These are phyloP conservation scores for Hetaerina titia DNA, from an alignment of 2,888 invertebrate genomes.

Conservation along the genomic window DNA sequence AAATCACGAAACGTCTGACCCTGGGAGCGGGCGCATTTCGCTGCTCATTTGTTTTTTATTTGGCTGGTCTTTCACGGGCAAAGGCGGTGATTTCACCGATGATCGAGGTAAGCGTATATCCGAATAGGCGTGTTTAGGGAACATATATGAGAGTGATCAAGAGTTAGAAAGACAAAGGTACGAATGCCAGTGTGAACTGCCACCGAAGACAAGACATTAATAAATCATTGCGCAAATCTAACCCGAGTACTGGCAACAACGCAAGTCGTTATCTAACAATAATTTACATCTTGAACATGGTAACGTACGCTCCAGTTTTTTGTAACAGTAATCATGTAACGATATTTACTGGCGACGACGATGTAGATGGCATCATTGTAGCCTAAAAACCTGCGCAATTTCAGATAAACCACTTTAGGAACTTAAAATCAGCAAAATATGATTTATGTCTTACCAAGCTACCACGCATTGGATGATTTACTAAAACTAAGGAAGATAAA, in stretches of 20 bases:
- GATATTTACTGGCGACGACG: too few relatives aligned
- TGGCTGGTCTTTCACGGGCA: neutral
- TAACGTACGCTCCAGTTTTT: too few relatives aligned
- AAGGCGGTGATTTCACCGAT: slow-evolving; percentile 8
- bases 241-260: neutral
- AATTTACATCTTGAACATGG: neutral
- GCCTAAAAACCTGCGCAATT: too few relatives aligned
- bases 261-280: neutral
- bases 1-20: slow-evolving; percentile 34
- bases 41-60: slow-evolving; percentile 27
- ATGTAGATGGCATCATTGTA: too few relatives aligned
- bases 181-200: neutral
- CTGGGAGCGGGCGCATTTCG: neutral
- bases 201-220: neutral
- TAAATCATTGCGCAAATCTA: neutral
- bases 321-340: too few relatives aligned
- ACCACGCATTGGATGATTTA: too few relatives aligned
- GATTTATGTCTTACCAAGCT: too few relatives aligned
- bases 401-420: too few relatives aligned
- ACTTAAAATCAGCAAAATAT: too few relatives aligned
- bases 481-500: too few relatives aligned
- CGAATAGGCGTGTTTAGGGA: neutral
- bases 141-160: too few relatives aligned
- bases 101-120: neutral
- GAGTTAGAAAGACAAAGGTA: neutral